Percentiles rank a stretch among this genome's conserved stretches.
These are phyloP conservation scores for Xylocopa sonorina DNA, from an alignment of 1,140 invertebrate species.

Conservation along the genomic window DNA sequence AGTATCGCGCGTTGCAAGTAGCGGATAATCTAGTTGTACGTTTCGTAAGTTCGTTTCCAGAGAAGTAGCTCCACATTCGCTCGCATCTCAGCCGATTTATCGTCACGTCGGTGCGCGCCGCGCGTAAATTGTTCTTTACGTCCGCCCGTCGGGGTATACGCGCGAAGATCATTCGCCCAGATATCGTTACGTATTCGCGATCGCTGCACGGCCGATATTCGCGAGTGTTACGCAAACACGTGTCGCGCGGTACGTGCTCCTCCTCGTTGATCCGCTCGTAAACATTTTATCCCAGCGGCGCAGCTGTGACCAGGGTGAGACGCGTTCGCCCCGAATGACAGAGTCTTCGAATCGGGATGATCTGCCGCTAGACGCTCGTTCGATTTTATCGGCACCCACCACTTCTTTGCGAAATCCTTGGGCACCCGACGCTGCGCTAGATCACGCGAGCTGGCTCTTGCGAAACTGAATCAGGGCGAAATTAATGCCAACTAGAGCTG, in stretches of 20 bases:
- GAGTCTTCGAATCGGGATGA: slow-evolving; percentile 17
- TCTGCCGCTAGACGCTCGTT: not conserved
- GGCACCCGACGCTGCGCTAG: no score
- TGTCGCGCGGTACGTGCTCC: slow-evolving; percentile 3
- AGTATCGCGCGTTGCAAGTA: no score
- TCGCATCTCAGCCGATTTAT: no score
- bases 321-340: not conserved
- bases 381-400: slow-evolving; percentile 25
- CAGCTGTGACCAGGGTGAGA: slow-evolving; percentile 29
- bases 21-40: no score
- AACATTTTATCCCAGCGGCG: slow-evolving; percentile 44
- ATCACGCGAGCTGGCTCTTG: not conserved
- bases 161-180: slow-evolving; percentile 34
- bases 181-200: slow-evolving; percentile 52
- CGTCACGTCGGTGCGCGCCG: no score
- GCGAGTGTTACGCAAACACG: slow-evolving; percentile 42
- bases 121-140: slow-evolving; percentile 13
- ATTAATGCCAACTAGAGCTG: slow-evolving; percentile 16
- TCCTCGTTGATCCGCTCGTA: slow-evolving; percentile 29
- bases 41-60: no score
- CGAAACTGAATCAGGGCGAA: not conserved
- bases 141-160: not conserved
- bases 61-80: no score
- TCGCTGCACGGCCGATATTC: slow-evolving; percentile 25
- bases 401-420: slow-evolving; percentile 27